A percentile compares a stretch with the other conserved stretches of the same genome.
These are phyloP conservation scores for Taxidea taxus DNA, from an alignment of 2,113 vertebrate genomes.

Conservation along the genomic window DNA sequence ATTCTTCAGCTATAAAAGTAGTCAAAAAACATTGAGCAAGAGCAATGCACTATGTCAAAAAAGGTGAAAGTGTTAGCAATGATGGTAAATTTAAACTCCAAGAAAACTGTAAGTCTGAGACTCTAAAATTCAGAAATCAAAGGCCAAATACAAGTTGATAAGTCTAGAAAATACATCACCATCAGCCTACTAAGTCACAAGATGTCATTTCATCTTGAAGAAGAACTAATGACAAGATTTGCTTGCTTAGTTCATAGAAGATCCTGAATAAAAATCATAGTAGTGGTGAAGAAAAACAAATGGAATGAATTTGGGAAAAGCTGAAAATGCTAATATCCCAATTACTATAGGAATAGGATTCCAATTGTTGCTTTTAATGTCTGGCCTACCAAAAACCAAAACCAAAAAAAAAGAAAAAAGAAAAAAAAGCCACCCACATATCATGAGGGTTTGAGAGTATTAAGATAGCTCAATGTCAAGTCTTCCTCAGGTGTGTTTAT, in stretches of 20 bases:
- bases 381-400: slow-evolving; percentile 14
- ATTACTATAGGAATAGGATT: slow-evolving; percentile 65
- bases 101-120: slow-evolving; percentile 61
- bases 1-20: slow-evolving; percentile 12
- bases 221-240: slow-evolving; percentile 59
- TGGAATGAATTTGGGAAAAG: slow-evolving; percentile 82
- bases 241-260: slow-evolving; percentile 65
- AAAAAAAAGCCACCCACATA: slow-evolving; percentile 60
- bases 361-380: slow-evolving; percentile 55
- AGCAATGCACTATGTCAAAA: slow-evolving; percentile 33
- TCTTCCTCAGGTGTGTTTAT: slow-evolving; percentile 43
- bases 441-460: slow-evolving; percentile 12
- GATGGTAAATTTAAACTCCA: slow-evolving; percentile 40
- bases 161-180: slow-evolving; percentile 20
- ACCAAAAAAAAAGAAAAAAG: slow-evolving; percentile 39
- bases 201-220: slow-evolving; percentile 65
- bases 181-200: slow-evolving; percentile 40
- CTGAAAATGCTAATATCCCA: slow-evolving; percentile 59
- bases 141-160: slow-evolving; percentile 56
- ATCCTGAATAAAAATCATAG: slow-evolving; percentile 67
- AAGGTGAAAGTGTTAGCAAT: not conserved
- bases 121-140: slow-evolving; percentile 66
- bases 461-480: slow-evolving; percentile 5
- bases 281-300: slow-evolving; percentile 71
- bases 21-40: not conserved